A percentile compares a stretch with the other conserved stretches of the same genome.
These are phyloP conservation scores for Alces alces DNA, from an alignment of 2,113 vertebrate genomes.

Conservation along the genomic window DNA sequence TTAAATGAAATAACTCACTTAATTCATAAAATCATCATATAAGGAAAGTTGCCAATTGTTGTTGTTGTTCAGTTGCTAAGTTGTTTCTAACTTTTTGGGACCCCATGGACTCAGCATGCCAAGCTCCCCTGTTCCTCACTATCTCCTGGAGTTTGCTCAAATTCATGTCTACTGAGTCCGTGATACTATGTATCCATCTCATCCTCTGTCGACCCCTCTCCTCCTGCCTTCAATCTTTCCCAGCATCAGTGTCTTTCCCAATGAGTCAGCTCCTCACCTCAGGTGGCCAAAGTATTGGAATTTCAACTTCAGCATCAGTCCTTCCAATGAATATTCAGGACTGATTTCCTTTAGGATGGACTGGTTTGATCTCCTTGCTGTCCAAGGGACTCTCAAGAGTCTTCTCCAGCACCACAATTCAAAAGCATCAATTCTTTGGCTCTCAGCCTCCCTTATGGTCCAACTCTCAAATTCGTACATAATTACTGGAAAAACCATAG, in stretches of 20 bases:
- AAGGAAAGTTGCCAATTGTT: not conserved
- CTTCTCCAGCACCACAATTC: not conserved
- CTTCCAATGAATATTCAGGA: not conserved
- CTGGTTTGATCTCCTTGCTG: not conserved
- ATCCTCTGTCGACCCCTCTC: not conserved
- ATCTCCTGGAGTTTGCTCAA: not conserved
- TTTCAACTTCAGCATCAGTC: not conserved
- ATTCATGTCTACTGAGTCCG: not conserved
- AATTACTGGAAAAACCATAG: not conserved
- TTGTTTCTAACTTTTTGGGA: not conserved
- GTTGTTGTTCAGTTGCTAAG: not conserved
- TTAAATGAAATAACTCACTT: not conserved
- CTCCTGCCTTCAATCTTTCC: not conserved
- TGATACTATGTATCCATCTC: not conserved
- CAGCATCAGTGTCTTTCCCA: not conserved
- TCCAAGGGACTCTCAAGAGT: not conserved
- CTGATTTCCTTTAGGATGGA: not conserved
- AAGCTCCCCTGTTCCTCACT: not conserved
- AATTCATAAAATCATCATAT: not conserved
- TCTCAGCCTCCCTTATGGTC: not conserved
- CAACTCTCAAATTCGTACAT: not conserved
- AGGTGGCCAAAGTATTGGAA: not conserved
- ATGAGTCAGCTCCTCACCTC: not conserved
- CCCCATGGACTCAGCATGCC: not conserved
- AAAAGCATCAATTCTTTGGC: not conserved